These are phyloP conservation scores for Tokudaia muenninki DNA, from an alignment of 2,797 vertebrate species.

Conservation along the genomic window DNA sequence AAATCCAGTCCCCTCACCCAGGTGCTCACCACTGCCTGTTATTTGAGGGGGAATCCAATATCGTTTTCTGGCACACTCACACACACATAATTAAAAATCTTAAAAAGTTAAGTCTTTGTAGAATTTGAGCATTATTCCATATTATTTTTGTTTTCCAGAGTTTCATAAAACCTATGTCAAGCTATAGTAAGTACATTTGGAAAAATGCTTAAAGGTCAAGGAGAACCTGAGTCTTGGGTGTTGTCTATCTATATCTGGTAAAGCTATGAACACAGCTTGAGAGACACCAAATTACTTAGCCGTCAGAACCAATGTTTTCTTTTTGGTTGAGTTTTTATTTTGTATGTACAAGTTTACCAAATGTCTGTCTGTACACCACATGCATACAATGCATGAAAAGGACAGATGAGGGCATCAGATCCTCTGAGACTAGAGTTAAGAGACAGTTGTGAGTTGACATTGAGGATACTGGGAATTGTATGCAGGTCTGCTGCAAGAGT, in stretches of 20 bases:
- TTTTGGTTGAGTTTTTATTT: not conserved
- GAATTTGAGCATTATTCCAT: not conserved
- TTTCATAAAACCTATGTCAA: conserved; percentile 1
- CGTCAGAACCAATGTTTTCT: not conserved
- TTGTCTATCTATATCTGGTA: not conserved
- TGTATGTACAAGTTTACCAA: not conserved
- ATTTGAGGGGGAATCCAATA: not conserved
- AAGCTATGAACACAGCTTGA: not conserved
- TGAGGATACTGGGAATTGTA: not conserved
- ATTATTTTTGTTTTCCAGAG: not conserved
- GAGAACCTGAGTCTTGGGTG: not conserved
- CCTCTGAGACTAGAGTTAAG: not conserved
- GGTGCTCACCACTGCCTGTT: not conserved
- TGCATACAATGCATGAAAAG: not conserved
- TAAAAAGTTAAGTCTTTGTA: not conserved
- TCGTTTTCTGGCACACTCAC: not conserved
- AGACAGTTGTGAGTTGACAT: too few relatives aligned
- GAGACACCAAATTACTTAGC: not conserved
- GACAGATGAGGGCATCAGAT: not conserved
- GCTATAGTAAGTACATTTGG: not conserved
- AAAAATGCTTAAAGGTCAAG: conserved; percentile 48
- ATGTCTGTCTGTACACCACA: not conserved
- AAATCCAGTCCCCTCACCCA: not conserved
- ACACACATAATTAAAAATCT: not conserved
- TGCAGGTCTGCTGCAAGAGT: not conserved